These are phyloP conservation scores for Muscicapa comitata DNA, from an alignment of 2,797 vertebrate species.

Conservation along the genomic window DNA sequence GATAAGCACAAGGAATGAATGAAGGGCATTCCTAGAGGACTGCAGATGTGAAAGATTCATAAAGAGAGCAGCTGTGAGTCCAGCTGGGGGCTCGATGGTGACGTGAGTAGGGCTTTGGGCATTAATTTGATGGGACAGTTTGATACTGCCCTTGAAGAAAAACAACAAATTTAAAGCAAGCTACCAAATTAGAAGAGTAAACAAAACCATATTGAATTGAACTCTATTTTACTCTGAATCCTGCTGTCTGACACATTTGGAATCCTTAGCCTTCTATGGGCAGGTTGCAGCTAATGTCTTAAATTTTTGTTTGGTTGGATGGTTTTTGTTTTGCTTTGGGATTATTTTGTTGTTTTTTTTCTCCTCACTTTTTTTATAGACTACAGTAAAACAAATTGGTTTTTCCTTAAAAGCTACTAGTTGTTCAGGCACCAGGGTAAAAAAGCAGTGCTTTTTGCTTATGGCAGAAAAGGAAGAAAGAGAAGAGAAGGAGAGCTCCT, in stretches of 20 bases:
- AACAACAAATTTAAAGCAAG: not conserved
- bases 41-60: conserved; percentile 36
- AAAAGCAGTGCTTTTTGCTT: not conserved
- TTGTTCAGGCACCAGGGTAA: not conserved
- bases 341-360: no score
- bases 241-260: not conserved
- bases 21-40: conserved; percentile 37
- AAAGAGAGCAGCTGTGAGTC: conserved; percentile 24
- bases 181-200: conserved; percentile 6
- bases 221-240: not conserved
- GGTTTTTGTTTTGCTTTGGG: not conserved
- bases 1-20: not conserved
- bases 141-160: not conserved
- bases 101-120: not conserved
- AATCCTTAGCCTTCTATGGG: not conserved
- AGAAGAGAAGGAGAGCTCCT: not conserved
- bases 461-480: not conserved
- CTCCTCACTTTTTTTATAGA: not conserved
- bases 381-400: not conserved
- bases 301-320: not conserved
- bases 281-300: not conserved
- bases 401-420: not conserved
- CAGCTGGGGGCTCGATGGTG: not conserved
- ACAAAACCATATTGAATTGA: not conserved
- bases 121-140: conserved; percentile 13